Percentiles rank a stretch among this genome's conserved stretches.
These are phyloP conservation scores for Chunga burmeisteri DNA, from an alignment of 2,113 vertebrate genomes.

Conservation along the genomic window DNA sequence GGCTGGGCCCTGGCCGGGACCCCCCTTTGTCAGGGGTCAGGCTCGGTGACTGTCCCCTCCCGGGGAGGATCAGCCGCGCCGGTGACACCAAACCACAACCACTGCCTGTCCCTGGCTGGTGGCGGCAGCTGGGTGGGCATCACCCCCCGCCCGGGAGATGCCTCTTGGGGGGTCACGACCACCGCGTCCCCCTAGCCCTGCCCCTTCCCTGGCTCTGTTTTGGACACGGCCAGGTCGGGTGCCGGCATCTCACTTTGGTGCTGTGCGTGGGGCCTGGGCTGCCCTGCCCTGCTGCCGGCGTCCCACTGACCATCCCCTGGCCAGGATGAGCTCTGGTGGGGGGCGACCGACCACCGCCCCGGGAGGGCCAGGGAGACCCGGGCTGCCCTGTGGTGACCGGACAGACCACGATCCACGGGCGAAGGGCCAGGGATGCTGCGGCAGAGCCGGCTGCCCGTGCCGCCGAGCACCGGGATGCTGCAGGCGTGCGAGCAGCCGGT, in stretches of 20 bases:
- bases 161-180: too few relatives aligned
- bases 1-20: neutral
- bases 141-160: neutral
- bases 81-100: neutral
- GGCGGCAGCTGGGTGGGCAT: neutral
- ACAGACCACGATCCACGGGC: too few relatives aligned
- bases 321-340: neutral
- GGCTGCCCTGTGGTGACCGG: neutral
- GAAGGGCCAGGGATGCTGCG: neutral
- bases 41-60: neutral
- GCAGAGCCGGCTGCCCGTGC: neutral
- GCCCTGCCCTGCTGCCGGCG: neutral
- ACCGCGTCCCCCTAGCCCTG: neutral
- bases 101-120: neutral
- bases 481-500: neutral
- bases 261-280: neutral
- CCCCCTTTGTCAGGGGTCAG: neutral
- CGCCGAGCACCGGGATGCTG: neutral
- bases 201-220: neutral
- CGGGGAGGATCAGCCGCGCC: neutral
- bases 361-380: neutral
- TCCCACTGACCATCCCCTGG: fast-evolving
- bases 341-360: neutral
- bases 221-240: neutral
- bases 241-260: too few relatives aligned